Conservation (phyloP, 2,113 vertebrate genomes). For the Sinocyclocheilus maitianheensis region DNA sequence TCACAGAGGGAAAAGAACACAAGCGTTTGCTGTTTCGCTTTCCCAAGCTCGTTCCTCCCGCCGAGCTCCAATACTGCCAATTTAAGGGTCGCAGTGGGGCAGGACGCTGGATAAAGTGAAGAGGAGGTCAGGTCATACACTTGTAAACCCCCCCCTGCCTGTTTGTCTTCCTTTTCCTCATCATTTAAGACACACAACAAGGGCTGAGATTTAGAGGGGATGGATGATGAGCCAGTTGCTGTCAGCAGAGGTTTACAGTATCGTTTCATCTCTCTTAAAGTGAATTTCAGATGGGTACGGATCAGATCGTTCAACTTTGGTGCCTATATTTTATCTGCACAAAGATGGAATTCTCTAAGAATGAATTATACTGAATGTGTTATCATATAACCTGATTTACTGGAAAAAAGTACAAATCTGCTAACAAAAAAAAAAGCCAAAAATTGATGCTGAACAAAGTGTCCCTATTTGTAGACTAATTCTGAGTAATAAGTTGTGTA, state of each 20-base stretch:
- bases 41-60: slow-evolving; percentile 61
- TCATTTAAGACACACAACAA: slow-evolving; percentile 68
- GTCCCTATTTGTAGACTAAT: not conserved
- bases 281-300: not conserved
- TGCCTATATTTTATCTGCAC: not conserved
- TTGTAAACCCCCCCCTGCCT: slow-evolving; percentile 66
- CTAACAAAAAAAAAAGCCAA: too few relatives aligned
- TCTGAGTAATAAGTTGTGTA: not conserved
- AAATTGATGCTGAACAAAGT: too few relatives aligned
- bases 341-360: not conserved
- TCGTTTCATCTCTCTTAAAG: slow-evolving; percentile 40
- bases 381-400: too few relatives aligned
- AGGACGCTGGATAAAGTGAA: slow-evolving; percentile 69
- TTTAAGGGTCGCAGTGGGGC: slow-evolving; percentile 73
- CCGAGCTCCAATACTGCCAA: slow-evolving; percentile 70
- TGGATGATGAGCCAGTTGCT: slow-evolving; percentile 39
- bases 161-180: slow-evolving; percentile 66
- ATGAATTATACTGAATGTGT: not conserved
- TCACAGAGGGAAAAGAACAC: slow-evolving; percentile 51
- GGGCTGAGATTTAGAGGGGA: slow-evolving; percentile 64
- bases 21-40: slow-evolving; percentile 51
- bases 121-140: slow-evolving; percentile 62
- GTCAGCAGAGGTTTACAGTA: slow-evolving; percentile 20
- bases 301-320: slow-evolving; percentile 11
- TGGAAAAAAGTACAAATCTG: too few relatives aligned